Conservation (phyloP, 2,888 invertebrate species). For the Drosophila demipolita region DNA sequence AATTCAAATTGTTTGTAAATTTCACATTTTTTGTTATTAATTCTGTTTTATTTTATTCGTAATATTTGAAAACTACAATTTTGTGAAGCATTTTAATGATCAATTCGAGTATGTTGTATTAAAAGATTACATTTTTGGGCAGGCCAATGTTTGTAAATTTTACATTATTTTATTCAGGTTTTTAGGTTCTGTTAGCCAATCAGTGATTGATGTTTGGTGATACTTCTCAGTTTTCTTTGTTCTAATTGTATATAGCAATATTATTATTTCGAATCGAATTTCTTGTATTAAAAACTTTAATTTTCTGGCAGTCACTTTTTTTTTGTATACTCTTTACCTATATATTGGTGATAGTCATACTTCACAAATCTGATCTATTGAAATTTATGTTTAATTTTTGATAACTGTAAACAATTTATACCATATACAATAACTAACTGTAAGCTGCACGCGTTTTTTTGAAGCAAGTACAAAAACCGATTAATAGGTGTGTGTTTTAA, state of each 20-base stretch:
- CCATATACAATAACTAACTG: constrained; percentile 42
- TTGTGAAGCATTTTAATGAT: neutral
- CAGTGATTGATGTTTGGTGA: too few species aligned
- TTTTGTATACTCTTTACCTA: neutral
- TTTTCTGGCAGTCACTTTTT: neutral
- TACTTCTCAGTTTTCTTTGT: too few species aligned
- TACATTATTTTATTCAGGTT: neutral
- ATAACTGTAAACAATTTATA: constrained; percentile 26
- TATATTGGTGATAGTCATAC: constrained; percentile 31
- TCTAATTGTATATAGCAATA: too few species aligned
- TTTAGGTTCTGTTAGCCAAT: too few species aligned
- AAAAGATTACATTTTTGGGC: neutral
- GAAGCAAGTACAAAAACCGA: constrained; percentile 30
- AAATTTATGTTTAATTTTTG: constrained; percentile 24
- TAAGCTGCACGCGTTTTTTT: constrained; percentile 60
- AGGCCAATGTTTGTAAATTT: neutral
- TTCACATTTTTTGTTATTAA: neutral
- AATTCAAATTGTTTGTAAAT: neutral
- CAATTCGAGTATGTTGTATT: neutral
- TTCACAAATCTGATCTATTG: constrained; percentile 5
- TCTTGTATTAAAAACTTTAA: neutral
- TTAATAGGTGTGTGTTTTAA: constrained; percentile 59
- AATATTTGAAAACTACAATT: neutral
- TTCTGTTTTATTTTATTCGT: neutral
- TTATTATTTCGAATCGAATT: neutral